These are phyloP conservation scores for Dicrostonyx torquatus DNA, from an alignment of 2,797 vertebrate species.

Conservation along the genomic window DNA sequence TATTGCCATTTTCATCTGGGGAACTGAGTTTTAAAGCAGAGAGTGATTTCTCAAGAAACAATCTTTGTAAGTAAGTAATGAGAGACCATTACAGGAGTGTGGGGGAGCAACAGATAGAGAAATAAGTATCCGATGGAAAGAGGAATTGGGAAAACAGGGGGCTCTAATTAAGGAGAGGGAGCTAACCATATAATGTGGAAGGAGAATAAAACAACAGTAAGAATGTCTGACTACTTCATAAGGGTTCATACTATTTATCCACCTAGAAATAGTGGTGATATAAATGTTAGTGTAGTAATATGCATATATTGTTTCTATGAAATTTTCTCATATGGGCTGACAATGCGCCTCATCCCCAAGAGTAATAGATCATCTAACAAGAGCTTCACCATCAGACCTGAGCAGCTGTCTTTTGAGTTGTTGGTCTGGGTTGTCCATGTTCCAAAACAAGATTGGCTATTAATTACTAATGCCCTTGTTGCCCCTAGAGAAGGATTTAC, in stretches of 20 bases:
- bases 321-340: background rate
- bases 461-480: background rate
- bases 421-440: background rate
- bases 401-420: background rate
- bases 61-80: background rate
- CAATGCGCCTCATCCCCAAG: background rate
- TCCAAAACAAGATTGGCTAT: no score
- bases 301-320: background rate
- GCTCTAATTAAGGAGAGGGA: background rate
- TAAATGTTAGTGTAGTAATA: background rate
- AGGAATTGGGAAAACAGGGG: background rate
- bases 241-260: background rate
- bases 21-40: background rate
- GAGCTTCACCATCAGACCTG: background rate
- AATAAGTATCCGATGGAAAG: background rate
- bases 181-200: background rate
- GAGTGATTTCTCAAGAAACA: conserved; percentile 25
- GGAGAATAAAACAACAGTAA: background rate
- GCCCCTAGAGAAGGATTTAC: background rate
- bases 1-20: background rate
- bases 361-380: background rate
- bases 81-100: background rate
- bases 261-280: background rate
- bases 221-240: background rate
- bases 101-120: background rate